Evolutionary conservation across 2,888 invertebrate genomes (phyloP).

Genomic region (Apamea crenata): DNA sequence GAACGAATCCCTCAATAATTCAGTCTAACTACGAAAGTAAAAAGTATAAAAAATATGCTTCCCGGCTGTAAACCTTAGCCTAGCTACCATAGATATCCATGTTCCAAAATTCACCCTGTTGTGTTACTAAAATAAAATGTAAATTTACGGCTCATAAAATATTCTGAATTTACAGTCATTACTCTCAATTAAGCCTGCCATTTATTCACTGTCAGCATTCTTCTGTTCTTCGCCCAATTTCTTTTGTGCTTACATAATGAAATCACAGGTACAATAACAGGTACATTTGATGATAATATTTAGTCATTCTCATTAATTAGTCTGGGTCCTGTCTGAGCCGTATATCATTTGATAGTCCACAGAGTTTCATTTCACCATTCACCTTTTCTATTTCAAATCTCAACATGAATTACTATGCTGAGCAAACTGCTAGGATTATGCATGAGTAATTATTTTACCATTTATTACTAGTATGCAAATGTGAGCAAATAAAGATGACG

Average conservation of each 20-base stretch:
- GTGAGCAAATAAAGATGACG: constrained; percentile 4
- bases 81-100: background rate
- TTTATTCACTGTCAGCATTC: background rate
- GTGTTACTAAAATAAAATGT: background rate
- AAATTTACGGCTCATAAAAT: constrained; percentile 1
- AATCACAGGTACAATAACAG: constrained; percentile 6
- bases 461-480: background rate
- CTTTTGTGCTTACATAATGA: constrained; percentile 20
- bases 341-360: constrained; percentile 7
- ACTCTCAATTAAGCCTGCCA: constrained; percentile 11
- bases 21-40: background rate
- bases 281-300: constrained; percentile 18
- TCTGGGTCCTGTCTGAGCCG: constrained; percentile 25
- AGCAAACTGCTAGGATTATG: background rate
- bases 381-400: constrained; percentile 20
- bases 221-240: background rate
- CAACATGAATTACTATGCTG: background rate
- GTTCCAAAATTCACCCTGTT: background rate
- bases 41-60: background rate
- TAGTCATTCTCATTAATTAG: constrained; percentile 25
- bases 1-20: background rate
- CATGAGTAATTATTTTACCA: constrained; percentile 13
- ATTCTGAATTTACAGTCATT: constrained; percentile 7
- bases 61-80: no score
- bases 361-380: background rate